Evolutionary conservation across 2,113 vertebrate genomes (phyloP), one percentile per base, ranked within the genome.

Genomic region (Anoplopoma fimbria): DNA sequence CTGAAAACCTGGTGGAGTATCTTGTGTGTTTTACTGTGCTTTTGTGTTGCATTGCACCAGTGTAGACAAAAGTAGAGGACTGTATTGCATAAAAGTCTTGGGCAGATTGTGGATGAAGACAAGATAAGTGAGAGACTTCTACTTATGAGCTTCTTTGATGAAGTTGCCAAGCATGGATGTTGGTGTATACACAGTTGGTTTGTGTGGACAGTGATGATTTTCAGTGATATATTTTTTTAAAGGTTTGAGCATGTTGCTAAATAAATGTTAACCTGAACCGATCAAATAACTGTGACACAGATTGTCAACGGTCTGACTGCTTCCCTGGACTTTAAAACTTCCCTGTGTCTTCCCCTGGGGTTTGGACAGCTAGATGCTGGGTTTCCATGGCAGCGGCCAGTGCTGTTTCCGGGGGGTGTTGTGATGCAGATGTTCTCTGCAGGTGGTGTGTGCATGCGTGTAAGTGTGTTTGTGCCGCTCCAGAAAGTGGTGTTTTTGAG

Each of bases 381-480:
- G 92, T 92, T 93, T 88, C 92, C 92, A 93, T 95, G 82, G 89
- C 74, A 91, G 87, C 88, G 6, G 71, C 89, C 80, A 87, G 78
- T 81, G 84, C 78, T 83, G 68, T 82, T 91, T 89, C 75, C 76
- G 55, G 69, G 85, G 79, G 79, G 82, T 81, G 88, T 90, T 78
- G 85, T 83, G 83, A 87, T 93, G 92, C 95, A 95, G 95, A 93
- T 95, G 94, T 95, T 94, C 93, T 90, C 93, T 88, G 91, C 84
- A 77, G 89, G 93, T 85, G 88, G 79, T 76, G 55, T 19, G 77
- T 75, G 77, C 47, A 69, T 75, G 79, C 57, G 62, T 75, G 62
- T 75, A 33, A n/a, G 75, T 61, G 83, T 71, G 64, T 81, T 65
- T 70, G 82, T 83, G 60, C 58, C 4, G 36, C 84, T 89, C 64